These are phyloP conservation scores for Corapipo altera DNA, from an alignment of 2,113 vertebrate genomes.

Conservation along the genomic window DNA sequence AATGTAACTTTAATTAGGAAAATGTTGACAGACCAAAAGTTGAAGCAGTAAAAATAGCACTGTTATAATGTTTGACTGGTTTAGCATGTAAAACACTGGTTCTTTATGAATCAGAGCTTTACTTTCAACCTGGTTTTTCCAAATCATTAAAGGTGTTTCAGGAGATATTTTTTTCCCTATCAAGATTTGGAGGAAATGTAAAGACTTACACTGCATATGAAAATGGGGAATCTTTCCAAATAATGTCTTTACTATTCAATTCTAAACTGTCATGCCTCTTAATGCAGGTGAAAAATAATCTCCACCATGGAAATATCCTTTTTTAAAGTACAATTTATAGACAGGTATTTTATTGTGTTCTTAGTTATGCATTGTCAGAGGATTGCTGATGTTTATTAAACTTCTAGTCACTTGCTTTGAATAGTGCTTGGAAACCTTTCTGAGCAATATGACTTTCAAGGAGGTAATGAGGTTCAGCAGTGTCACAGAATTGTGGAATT, in stretches of 20 bases:
- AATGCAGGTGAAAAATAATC: conserved; percentile 63
- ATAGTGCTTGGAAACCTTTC: conserved; percentile 24
- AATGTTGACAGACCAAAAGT: neutral
- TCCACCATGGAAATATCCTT: conserved; percentile 55
- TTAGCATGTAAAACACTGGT: neutral
- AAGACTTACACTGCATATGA: conserved; percentile 8
- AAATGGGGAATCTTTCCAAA: conserved; percentile 42
- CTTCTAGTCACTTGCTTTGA: conserved; percentile 20
- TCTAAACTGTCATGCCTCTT: conserved; percentile 50
- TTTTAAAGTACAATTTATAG: conserved; percentile 66
- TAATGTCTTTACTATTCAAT: conserved; percentile 62
- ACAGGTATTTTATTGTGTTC: conserved; percentile 18
- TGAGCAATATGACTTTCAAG: neutral
- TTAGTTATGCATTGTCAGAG: conserved; percentile 52
- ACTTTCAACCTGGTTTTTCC: neutral
- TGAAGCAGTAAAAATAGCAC: neutral
- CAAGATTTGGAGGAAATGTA: conserved; percentile 29
- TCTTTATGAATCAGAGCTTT: neutral
- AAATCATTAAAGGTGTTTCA: neutral
- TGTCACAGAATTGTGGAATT: neutral
- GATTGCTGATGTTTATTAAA: conserved; percentile 52
- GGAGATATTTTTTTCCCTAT: neutral
- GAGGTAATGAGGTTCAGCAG: neutral
- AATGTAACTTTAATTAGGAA: neutral
- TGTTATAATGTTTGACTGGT: neutral